Evolutionary conservation across 1,140 invertebrate species (phyloP).

Genomic region (Littorina saxatilis): DNA sequence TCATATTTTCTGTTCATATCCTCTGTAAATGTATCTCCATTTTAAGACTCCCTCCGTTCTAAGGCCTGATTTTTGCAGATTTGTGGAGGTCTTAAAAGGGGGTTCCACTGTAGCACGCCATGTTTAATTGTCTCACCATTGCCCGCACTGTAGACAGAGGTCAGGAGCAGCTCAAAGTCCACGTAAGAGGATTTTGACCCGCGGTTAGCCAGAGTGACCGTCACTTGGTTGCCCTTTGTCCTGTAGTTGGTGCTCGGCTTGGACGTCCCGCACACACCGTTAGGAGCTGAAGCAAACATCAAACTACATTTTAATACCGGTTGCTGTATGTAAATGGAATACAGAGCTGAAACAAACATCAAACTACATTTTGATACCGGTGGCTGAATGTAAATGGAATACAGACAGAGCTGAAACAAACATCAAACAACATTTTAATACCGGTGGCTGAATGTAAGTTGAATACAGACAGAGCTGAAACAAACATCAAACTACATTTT

Average conservation of each 20-base stretch:
- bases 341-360: not conserved
- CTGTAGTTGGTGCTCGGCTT: not conserved
- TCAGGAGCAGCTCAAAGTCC: not conserved
- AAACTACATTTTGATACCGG: not conserved
- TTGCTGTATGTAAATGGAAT: no score
- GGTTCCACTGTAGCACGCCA: no score
- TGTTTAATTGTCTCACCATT: no score
- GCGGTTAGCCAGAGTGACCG: not conserved
- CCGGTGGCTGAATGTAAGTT: not conserved
- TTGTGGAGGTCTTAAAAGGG: no score
- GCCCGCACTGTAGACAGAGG: not conserved
- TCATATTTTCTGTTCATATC: no score
- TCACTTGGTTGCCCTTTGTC: conserved; percentile 10
- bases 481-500: no score
- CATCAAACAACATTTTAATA: not conserved
- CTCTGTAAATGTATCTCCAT: no score
- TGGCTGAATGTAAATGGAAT: not conserved
- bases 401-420: not conserved
- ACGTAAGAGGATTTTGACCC: not conserved
- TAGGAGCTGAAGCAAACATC: not conserved
- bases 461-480: not conserved
- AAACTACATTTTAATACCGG: no score
- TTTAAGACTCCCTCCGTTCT: no score
- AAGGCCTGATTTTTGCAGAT: no score
- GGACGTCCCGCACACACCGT: not conserved